phyloP scores from a whole-genome alignment of 2,888 invertebrate genomes.

The Rhamphomyia laevipes region DNA sequence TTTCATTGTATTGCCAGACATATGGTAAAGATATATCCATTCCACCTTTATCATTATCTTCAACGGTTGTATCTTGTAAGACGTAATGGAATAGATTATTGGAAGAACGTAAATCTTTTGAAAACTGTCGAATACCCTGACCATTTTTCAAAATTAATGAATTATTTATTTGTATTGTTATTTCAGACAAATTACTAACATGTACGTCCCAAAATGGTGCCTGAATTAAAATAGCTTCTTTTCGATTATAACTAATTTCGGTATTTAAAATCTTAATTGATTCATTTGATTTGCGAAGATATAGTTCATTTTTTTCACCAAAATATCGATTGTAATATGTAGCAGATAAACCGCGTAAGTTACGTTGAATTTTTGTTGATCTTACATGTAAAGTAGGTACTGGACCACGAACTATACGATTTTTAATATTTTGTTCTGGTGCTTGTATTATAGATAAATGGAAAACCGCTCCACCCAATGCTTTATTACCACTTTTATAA shows the following conservation, averaged over 20 bases:
- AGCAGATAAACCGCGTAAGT: conserved; percentile 67
- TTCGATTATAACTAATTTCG: conserved; percentile 66
- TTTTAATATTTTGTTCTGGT: conserved; percentile 59
- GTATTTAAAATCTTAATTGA: conserved; percentile 68
- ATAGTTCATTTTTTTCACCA: conserved; percentile 76
- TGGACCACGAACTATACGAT: conserved; percentile 64
- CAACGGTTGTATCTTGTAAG: conserved; percentile 73
- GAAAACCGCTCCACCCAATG: conserved; percentile 71
- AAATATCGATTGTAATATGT: conserved; percentile 81
- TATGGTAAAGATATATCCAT: conserved; percentile 83
- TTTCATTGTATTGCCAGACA: conserved; percentile 91
- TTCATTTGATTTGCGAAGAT: conserved; percentile 77
- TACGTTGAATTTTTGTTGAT: conserved; percentile 66
- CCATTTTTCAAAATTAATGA: conserved; percentile 79
- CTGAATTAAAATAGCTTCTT: conserved; percentile 70
- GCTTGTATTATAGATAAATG: conserved; percentile 62
- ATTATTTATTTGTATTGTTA: conserved; percentile 78
- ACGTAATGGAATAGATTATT: conserved; percentile 96
- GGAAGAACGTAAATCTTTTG: conserved; percentile 85
- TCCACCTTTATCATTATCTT: conserved; percentile 75
- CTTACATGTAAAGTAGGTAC: conserved; percentile 62
- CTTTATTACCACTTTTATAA: conserved; percentile 66
- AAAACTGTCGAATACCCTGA: conserved; percentile 76
- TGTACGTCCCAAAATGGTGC: conserved; percentile 80
- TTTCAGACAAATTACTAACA: conserved; percentile 77